Evolutionary conservation across 2,888 invertebrate species (phyloP).

Genomic region (Campoplex nolae): DNA sequence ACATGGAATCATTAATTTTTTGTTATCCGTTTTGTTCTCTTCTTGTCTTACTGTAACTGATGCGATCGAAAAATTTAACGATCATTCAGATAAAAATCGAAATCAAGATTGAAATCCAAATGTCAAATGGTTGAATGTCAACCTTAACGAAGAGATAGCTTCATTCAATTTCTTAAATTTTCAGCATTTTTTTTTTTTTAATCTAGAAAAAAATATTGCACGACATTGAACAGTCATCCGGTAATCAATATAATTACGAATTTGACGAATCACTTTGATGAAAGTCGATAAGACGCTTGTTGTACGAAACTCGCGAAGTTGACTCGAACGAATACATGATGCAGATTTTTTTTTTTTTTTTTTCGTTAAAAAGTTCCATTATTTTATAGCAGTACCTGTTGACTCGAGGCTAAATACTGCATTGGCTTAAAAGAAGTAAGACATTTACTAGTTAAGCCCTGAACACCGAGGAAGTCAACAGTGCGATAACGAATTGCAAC

Average conservation of each 20-base stretch:
- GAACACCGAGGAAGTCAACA: neutral
- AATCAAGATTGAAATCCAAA: neutral
- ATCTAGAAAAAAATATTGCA: neutral
- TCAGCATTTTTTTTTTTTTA: neutral
- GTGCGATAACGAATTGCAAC: slow-evolving; percentile 12
- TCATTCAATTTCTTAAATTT: neutral
- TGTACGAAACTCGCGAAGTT: neutral
- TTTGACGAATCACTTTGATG: neutral
- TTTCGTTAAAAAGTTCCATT: neutral
- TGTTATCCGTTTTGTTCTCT: too few relatives aligned
- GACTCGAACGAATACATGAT: neutral
- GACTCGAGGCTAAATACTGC: neutral
- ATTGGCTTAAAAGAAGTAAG: neutral
- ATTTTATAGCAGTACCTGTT: neutral
- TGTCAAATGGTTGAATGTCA: neutral
- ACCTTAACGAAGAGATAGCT: neutral
- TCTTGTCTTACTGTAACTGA: too few relatives aligned
- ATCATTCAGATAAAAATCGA: neutral
- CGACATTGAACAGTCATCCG: neutral
- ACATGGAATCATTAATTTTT: neutral
- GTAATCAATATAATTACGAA: neutral
- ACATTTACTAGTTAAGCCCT: neutral
- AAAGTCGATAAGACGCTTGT: neutral
- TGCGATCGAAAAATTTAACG: neutral
- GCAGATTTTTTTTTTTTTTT: neutral